A percentile compares a stretch with the other conserved stretches of the same genome.
These are phyloP conservation scores for Cosmorhoe ocellata DNA, from an alignment of 2,888 invertebrate genomes.

Conservation along the genomic window DNA sequence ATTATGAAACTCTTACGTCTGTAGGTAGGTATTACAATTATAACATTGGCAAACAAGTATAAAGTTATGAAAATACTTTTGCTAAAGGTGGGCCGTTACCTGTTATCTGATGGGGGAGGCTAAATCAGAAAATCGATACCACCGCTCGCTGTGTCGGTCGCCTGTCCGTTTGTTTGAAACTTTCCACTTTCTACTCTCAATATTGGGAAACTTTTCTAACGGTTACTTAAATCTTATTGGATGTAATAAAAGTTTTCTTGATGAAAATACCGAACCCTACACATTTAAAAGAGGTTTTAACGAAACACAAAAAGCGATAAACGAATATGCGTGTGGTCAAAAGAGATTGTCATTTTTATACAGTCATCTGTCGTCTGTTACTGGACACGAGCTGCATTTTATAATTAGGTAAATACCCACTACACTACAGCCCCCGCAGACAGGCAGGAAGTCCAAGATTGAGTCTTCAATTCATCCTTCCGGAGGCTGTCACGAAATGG, in stretches of 20 bases:
- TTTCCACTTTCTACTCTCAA: conserved; percentile 44
- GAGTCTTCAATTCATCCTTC: conserved; percentile 71
- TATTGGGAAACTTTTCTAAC: conserved; percentile 41
- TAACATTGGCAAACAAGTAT: conserved; percentile 1
- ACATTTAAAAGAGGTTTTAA: neutral
- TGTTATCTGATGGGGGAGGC: conserved; percentile 72
- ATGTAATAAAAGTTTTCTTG: conserved; percentile 15
- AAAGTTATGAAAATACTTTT: conserved; percentile 27
- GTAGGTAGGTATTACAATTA: no score
- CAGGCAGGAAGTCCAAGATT: conserved; percentile 63
- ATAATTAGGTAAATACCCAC: conserved; percentile 6
- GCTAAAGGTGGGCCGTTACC: conserved; percentile 48
- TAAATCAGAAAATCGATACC: conserved; percentile 80
- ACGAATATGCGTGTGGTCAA: conserved; percentile 2
- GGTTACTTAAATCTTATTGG: conserved; percentile 23
- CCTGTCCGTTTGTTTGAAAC: conserved; percentile 39
- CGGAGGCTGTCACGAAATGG: conserved; percentile 55
- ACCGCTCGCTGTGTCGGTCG: conserved; percentile 42
- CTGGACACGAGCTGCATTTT: conserved; percentile 1
- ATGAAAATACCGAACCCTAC: neutral
- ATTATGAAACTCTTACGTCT: no score
- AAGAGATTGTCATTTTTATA: neutral
- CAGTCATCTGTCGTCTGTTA: neutral
- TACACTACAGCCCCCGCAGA: conserved; percentile 24
- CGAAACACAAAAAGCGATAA: no score